These are phyloP conservation scores for Stegana nigrithorax DNA, from an alignment of 2,888 invertebrate species.

Conservation along the genomic window DNA sequence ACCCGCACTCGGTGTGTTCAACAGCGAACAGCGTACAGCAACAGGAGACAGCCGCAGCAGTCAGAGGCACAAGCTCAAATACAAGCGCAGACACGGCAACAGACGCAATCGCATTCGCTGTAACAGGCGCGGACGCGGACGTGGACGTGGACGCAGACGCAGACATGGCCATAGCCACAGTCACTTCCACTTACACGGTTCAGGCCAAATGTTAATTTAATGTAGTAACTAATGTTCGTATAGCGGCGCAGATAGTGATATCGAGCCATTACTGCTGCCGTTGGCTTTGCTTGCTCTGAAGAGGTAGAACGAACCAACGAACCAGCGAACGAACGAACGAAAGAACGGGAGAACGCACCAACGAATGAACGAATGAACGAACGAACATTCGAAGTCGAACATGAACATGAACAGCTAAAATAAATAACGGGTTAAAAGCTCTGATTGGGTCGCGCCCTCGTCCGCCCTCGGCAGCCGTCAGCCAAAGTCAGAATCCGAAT, in stretches of 20 bases:
- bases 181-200: conserved; percentile 5
- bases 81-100: no score
- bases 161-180: neutral
- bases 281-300: no score
- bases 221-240: conserved; percentile 17
- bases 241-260: conserved; percentile 15
- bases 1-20: neutral
- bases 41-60: no score
- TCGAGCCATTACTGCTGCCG: neutral
- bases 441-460: neutral
- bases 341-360: no score
- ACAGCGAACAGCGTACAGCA: neutral
- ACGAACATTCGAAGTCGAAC: no score
- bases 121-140: neutral
- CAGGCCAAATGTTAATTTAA: conserved; percentile 20
- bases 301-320: neutral
- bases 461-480: neutral
- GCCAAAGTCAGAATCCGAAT: neutral
- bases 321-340: no score
- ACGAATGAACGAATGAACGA: no score
- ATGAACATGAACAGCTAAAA: conserved; percentile 6
- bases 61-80: no score
- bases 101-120: no score
- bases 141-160: neutral
- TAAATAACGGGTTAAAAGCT: conserved; percentile 18